phyloP scores from a whole-genome alignment of 2,888 invertebrate species.

The Actias luna region DNA sequence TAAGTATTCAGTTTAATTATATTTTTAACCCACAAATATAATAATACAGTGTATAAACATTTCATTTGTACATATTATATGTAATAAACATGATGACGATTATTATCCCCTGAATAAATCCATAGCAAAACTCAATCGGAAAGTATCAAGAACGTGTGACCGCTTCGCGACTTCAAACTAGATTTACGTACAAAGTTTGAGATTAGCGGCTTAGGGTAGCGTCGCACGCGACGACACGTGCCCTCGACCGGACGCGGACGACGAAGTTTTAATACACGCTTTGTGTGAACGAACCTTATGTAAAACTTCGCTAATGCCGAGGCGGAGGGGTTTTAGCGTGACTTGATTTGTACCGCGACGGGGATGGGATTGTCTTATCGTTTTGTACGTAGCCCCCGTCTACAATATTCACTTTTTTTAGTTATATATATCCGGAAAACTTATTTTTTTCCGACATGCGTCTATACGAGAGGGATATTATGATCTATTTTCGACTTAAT shows the following conservation, averaged over 20 bases:
- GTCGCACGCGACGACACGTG: neutral
- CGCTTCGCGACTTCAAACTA: neutral
- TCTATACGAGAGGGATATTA: neutral
- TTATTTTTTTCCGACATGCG: neutral
- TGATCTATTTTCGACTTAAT: no score
- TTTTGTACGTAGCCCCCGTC: neutral
- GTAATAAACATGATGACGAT: neutral
- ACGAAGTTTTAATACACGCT: constrained; percentile 4
- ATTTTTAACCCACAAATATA: no score
- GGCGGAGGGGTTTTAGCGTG: neutral
- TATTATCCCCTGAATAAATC: neutral
- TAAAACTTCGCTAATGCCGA: neutral
- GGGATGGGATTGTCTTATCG: neutral
- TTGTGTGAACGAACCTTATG: constrained; percentile 1
- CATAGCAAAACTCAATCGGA: neutral
- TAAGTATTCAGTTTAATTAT: no score
- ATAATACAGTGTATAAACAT: no score
- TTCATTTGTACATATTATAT: no score
- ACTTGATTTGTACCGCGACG: neutral
- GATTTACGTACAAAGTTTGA: constrained; percentile 14
- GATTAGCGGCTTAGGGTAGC: neutral
- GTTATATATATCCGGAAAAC: neutral
- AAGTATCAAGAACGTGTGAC: neutral
- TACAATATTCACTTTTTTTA: neutral
- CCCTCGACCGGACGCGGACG: no score